Percentiles rank a stretch among this genome's conserved stretches.
Evolutionary conservation across 2,113 vertebrate genomes (phyloP).

Genomic region (Clarias macrocephalus): DNA sequence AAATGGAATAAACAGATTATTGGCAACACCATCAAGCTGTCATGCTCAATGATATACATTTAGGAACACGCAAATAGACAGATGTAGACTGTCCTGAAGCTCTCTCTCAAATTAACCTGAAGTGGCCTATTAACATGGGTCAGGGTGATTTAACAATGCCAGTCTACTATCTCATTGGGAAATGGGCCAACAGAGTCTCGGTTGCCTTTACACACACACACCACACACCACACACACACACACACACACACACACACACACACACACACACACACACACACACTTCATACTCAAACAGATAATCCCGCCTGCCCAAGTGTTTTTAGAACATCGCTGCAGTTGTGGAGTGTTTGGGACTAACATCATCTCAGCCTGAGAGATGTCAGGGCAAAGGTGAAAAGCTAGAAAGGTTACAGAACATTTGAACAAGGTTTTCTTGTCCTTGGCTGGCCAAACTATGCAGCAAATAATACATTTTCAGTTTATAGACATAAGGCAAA

Average conservation of each 20-base stretch:
- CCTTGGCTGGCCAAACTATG: slow-evolving; percentile 7
- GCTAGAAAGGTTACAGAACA: slow-evolving; percentile 37
- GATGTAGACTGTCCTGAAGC: slow-evolving; percentile 25
- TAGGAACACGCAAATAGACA: slow-evolving; percentile 26
- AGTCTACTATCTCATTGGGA: slow-evolving; percentile 23
- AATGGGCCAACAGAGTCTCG: background rate
- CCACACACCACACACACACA: background rate
- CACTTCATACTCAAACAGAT: background rate
- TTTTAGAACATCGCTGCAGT: slow-evolving; percentile 23
- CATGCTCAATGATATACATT: slow-evolving; percentile 29
- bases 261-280: background rate
- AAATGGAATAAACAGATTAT: slow-evolving; percentile 50
- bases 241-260: background rate
- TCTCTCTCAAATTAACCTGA: background rate
- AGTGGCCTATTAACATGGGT: slow-evolving; percentile 27
- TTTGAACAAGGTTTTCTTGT: background rate
- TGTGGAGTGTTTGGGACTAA: slow-evolving; percentile 25
- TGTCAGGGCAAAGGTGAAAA: slow-evolving; percentile 12
- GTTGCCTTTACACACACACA: background rate
- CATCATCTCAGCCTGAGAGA: slow-evolving; percentile 2
- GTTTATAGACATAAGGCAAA: slow-evolving; percentile 20
- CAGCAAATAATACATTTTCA: slow-evolving; percentile 8
- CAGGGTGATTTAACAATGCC: slow-evolving; percentile 10
- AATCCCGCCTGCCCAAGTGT: background rate
- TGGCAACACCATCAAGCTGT: slow-evolving; percentile 25